phyloP scores from a whole-genome alignment of 2,888 invertebrate genomes.

The Sesia apiformis region DNA sequence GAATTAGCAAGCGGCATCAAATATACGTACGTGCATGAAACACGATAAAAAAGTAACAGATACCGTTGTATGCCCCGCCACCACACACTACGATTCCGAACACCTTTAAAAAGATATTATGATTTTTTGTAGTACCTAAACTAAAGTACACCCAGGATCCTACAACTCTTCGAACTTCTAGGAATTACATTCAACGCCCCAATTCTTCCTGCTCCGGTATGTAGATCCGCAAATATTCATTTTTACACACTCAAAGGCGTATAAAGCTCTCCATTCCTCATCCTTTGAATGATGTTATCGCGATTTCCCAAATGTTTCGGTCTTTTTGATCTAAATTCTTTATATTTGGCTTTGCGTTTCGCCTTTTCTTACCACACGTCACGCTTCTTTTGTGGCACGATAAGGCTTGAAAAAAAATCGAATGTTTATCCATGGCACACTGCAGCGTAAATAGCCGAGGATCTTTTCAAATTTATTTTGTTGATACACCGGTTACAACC shows the following conservation, averaged over 20 bases:
- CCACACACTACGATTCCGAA: too few relatives aligned
- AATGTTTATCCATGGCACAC: slow-evolving; percentile 31
- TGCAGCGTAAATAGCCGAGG: slow-evolving; percentile 20
- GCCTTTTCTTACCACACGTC: slow-evolving; percentile 54
- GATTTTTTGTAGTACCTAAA: too few relatives aligned
- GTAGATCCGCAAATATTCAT: slow-evolving; percentile 36
- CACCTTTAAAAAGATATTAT: too few relatives aligned
- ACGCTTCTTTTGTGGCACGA: slow-evolving; percentile 55
- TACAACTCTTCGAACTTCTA: too few relatives aligned
- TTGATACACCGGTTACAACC: not conserved
- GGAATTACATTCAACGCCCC: not conserved
- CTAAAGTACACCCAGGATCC: too few relatives aligned
- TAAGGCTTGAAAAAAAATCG: slow-evolving; percentile 45
- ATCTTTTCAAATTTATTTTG: slow-evolving; percentile 11
- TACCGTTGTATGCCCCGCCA: too few relatives aligned
- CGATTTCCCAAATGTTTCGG: slow-evolving; percentile 62
- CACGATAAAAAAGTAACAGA: too few relatives aligned
- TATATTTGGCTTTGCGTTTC: slow-evolving; percentile 52
- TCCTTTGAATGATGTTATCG: slow-evolving; percentile 67
- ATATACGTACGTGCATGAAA: too few relatives aligned
- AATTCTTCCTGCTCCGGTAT: slow-evolving; percentile 12
- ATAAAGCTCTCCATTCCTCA: slow-evolving; percentile 58
- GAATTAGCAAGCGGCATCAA: too few relatives aligned
- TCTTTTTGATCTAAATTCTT: slow-evolving; percentile 66
- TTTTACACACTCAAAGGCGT: slow-evolving; percentile 55